phyloP scores from a whole-genome alignment of 2,113 vertebrate genomes.

The Aspiorhynchus laticeps region DNA sequence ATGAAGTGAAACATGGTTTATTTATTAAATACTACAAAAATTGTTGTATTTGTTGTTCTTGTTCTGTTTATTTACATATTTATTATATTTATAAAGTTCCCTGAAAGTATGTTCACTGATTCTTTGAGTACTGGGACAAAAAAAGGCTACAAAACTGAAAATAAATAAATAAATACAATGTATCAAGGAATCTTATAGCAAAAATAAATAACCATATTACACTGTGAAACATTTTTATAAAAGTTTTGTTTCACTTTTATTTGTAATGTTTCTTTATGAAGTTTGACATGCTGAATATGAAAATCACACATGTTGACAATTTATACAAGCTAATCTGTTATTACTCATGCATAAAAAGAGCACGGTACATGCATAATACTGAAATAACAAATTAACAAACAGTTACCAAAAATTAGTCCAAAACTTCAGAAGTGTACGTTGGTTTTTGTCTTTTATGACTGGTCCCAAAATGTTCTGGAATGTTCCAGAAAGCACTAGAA shows the following conservation, averaged over 20 bases:
- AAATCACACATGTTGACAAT: too few relatives aligned
- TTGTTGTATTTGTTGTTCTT: not conserved
- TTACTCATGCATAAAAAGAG: too few relatives aligned
- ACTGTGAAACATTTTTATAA: not conserved
- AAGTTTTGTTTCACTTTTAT: not conserved
- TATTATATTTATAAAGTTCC: not conserved
- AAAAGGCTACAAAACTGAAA: not conserved
- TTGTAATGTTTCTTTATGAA: not conserved
- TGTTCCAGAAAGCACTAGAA: not conserved
- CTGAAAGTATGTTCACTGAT: not conserved
- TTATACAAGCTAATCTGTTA: too few relatives aligned
- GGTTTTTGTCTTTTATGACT: not conserved
- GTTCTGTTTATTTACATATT: not conserved
- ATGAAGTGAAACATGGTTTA: not conserved
- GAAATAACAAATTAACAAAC: too few relatives aligned
- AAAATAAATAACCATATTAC: not conserved
- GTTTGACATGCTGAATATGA: too few relatives aligned
- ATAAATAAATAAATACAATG: not conserved
- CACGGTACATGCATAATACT: too few relatives aligned
- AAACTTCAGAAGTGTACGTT: too few relatives aligned
- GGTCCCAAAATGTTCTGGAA: not conserved
- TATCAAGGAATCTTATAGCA: not conserved
- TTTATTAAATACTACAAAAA: conserved; percentile 1
- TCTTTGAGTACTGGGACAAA: not conserved
- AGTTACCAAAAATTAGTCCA: too few relatives aligned